These are phyloP conservation scores for Grus americana DNA, from an alignment of 2,113 vertebrate species.

Conservation along the genomic window DNA sequence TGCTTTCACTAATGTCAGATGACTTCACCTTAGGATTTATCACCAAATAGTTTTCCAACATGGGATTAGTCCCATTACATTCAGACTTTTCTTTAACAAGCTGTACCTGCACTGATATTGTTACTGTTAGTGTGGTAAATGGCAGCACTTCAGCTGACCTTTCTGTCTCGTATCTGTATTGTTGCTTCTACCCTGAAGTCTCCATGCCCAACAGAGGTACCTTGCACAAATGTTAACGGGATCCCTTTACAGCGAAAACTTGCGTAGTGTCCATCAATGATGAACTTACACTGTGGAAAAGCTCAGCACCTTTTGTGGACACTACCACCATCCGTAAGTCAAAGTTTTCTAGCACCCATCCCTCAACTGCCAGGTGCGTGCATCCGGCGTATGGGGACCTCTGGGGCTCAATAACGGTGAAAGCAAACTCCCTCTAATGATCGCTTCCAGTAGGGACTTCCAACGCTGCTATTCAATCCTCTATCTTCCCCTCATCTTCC, in stretches of 20 bases:
- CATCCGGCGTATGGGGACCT: accelerated
- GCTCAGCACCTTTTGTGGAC: neutral
- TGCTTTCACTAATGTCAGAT: neutral
- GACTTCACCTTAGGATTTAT: neutral
- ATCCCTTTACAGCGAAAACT: neutral
- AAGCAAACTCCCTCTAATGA: neutral
- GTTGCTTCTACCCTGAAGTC: neutral
- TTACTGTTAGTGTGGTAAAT: neutral
- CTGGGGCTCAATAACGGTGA: neutral
- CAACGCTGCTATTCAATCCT: neutral
- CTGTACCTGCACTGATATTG: neutral
- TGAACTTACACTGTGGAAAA: neutral
- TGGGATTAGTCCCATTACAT: neutral
- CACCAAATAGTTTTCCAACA: neutral
- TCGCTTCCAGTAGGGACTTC: neutral
- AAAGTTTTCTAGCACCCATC: too few species aligned
- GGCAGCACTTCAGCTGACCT: neutral
- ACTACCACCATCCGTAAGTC: too few species aligned
- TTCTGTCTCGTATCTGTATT: neutral
- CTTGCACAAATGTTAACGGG: neutral
- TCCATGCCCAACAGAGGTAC: neutral
- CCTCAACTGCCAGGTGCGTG: too few species aligned
- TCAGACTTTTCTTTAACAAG: neutral
- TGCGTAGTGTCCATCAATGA: accelerated
- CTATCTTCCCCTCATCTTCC: constrained; percentile 13